Percentiles rank a stretch among this genome's conserved stretches.
These are phyloP conservation scores for Gibbula magus DNA, from an alignment of 2,888 invertebrate species.

Conservation along the genomic window DNA sequence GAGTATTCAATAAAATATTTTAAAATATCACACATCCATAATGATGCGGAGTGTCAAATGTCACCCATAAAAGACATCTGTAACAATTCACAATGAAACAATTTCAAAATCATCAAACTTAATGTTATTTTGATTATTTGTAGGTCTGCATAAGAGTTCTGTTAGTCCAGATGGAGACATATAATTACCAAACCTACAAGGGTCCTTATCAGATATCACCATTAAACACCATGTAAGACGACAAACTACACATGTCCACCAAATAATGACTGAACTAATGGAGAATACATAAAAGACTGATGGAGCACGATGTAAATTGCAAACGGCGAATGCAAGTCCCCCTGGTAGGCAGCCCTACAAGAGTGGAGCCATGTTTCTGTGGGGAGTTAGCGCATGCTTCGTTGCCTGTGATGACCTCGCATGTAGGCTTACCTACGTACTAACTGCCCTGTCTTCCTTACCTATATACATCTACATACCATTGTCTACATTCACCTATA, in stretches of 20 bases:
- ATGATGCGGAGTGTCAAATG: not conserved
- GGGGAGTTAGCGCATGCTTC: not conserved
- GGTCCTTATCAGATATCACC: no score
- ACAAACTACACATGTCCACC: no score
- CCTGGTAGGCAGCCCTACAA: not conserved
- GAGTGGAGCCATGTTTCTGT: not conserved
- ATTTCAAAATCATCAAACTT: not conserved
- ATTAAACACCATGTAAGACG: no score
- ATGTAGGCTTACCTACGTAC: not conserved
- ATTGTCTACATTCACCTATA: no score
- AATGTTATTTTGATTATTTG: not conserved
- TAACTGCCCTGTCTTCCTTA: not conserved
- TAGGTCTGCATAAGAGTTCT: not conserved
- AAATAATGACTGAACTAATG: no score
- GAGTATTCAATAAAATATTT: not conserved
- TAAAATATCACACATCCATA: not conserved
- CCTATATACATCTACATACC: no score
- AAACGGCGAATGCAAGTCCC: no score
- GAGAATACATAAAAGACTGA: no score
- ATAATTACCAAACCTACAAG: not conserved
- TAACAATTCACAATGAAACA: not conserved
- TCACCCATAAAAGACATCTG: not conserved
- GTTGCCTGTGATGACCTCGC: not conserved
- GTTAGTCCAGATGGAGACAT: not conserved
- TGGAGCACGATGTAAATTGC: no score